Evolutionary conservation across 2,797 vertebrate genomes (phyloP).

Genomic region (Liasis olivaceus): DNA sequence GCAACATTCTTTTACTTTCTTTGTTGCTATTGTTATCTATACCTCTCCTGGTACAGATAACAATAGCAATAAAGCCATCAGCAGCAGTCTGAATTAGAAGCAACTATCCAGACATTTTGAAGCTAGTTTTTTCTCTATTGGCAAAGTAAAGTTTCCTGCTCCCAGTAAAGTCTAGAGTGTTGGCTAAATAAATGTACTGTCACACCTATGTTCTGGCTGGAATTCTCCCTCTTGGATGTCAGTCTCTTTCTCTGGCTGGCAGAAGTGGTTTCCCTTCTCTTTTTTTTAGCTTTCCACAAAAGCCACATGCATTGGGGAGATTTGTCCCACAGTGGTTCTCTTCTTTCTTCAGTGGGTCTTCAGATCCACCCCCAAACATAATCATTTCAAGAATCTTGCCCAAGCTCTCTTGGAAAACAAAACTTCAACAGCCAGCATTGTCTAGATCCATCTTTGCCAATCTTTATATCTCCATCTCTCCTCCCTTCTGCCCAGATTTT

Average conservation of each 20-base stretch:
- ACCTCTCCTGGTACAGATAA: no score
- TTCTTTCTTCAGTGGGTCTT: background rate
- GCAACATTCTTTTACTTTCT: no score
- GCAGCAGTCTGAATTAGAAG: no score
- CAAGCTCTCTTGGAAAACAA: background rate
- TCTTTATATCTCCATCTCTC: background rate
- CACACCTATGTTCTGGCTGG: background rate
- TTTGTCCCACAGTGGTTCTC: background rate
- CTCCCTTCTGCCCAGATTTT: background rate
- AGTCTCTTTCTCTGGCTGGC: background rate
- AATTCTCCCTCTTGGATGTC: background rate
- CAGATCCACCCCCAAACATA: background rate
- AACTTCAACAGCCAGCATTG: background rate
- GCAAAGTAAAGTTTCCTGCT: background rate
- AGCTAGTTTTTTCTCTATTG: no score
- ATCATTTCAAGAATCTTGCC: background rate
- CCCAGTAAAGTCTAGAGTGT: background rate
- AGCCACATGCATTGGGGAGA: background rate
- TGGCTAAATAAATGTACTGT: background rate
- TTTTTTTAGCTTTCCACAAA: background rate
- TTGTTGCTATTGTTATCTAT: no score
- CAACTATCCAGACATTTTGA: no score
- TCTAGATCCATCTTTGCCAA: background rate
- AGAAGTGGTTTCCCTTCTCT: background rate
- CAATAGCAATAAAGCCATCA: no score